These are phyloP conservation scores for Empis livida DNA, from an alignment of 2,888 invertebrate species.

Conservation along the genomic window DNA sequence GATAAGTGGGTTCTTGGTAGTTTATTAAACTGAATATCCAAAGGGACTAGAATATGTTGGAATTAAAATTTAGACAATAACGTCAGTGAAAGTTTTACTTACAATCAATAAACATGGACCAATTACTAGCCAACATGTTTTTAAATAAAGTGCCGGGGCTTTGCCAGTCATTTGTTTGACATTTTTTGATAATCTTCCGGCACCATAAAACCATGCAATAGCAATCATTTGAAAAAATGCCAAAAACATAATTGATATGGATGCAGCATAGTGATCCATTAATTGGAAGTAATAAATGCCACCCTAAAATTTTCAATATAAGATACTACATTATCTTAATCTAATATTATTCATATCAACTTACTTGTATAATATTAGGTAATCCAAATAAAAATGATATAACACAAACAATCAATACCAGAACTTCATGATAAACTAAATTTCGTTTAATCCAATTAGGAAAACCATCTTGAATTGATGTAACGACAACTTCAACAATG, in stretches of 20 bases:
- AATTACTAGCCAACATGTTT: conserved; percentile 72
- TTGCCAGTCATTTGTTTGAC: conserved; percentile 83
- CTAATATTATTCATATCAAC: not conserved
- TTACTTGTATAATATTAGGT: conserved; percentile 73
- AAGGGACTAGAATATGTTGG: conserved; percentile 45
- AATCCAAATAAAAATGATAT: conserved; percentile 74
- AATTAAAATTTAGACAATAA: not conserved
- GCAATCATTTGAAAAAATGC: conserved; percentile 90
- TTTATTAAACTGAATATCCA: conserved; percentile 83
- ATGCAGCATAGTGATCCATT: conserved; percentile 88
- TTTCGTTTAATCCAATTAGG: conserved; percentile 72
- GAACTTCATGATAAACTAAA: conserved; percentile 72
- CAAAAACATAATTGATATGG: conserved; percentile 79
- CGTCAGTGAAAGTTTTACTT: conserved; percentile 20
- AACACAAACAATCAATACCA: conserved; percentile 70
- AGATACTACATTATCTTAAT: not conserved
- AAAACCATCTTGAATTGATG: conserved; percentile 87
- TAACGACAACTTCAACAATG: conserved; percentile 86
- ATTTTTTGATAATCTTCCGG: conserved; percentile 63
- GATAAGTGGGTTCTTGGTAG: conserved; percentile 74
- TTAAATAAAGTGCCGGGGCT: conserved; percentile 66
- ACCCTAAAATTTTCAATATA: conserved; percentile 40
- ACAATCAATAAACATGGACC: conserved; percentile 67
- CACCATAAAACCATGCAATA: conserved; percentile 86
- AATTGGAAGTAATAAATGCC: conserved; percentile 86